Base-by-base conservation (phyloP, 2,113 vertebrate genomes). In the Nanorana parkeri region DNA sequence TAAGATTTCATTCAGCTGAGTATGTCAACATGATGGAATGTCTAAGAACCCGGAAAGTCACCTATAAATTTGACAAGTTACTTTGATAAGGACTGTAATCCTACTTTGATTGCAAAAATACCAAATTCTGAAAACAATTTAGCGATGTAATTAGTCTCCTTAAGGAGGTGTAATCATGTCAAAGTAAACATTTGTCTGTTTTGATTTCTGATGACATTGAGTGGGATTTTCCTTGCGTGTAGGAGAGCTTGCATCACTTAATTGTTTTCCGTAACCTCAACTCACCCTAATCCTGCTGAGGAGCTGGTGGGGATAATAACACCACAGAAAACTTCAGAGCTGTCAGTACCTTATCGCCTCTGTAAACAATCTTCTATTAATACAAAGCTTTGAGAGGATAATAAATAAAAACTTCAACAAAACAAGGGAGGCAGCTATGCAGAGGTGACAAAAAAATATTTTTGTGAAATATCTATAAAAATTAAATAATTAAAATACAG, bases 111-210 rank as follows among this genome's bases (percentile, higher is more conserved):
- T 29, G 52, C 65, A 60, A 79, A 54, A 68, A 79, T 65, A 60
- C 19, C 23, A 23, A 36, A 36, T 56, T 78, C 52, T 66, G 17
- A 54, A 28, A 78, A 78, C 77, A 78, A 55, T 56, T 67, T 56
- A 68, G 64, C 23, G 2, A 55, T 13, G 52, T 58, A 55, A 68
- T 68, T 78, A 78, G 47, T 68, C 19, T 68, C 16, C 17, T 66
- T 56, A 78, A 67, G 67, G 64, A 36, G 52, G 20, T 24, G 26
- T 58, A 78, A 78, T 78, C 77, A 68, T 68, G 51, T 66, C 20
- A 68, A 78, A 78, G 64, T 28, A 78, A 78, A 68, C 77, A 78
- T 78, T 78, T 78, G 63, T 28, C 24, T 78, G 76, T 55, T 78
- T 55, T 78, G 51, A 78, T 67, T 68, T 55, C 23, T 65, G 58